Evolutionary conservation across 2,113 vertebrate species (phyloP).

Genomic region (Pardalotus punctatus): DNA sequence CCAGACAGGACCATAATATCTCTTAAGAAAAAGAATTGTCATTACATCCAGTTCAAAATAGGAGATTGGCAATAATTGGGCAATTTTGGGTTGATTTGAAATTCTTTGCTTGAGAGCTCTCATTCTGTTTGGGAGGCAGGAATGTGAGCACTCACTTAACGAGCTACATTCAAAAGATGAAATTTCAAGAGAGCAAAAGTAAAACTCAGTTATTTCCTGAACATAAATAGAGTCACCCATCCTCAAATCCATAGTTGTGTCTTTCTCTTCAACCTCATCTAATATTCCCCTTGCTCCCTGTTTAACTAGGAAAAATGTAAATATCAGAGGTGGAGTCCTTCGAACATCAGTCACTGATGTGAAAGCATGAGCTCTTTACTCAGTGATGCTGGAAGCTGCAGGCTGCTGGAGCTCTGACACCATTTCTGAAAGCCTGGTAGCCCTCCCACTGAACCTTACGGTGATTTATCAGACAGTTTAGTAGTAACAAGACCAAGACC

Average conservation of each 20-base stretch:
- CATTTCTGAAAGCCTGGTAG: neutral
- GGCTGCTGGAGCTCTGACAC: neutral
- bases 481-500: neutral
- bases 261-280: neutral
- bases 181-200: conserved; percentile 3
- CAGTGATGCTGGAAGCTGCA: neutral
- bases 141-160: conserved; percentile 12
- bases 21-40: conserved; percentile 11
- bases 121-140: conserved; percentile 9
- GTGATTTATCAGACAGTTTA: neutral
- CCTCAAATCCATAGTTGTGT: neutral
- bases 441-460: conserved; percentile 11
- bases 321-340: neutral
- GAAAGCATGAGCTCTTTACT: neutral
- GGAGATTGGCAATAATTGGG: neutral
- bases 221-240: neutral
- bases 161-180: conserved; percentile 23
- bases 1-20: neutral
- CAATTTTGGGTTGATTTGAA: neutral
- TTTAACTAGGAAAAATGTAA: neutral
- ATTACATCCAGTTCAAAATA: neutral
- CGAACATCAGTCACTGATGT: neutral
- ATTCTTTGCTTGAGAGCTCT: conserved; percentile 47
- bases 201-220: conserved; percentile 9
- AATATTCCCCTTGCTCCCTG: neutral